Percentiles rank a stretch among this genome's conserved stretches.
These are phyloP conservation scores for Rhyzopertha dominica DNA, from an alignment of 1,140 invertebrate species.

Conservation along the genomic window DNA sequence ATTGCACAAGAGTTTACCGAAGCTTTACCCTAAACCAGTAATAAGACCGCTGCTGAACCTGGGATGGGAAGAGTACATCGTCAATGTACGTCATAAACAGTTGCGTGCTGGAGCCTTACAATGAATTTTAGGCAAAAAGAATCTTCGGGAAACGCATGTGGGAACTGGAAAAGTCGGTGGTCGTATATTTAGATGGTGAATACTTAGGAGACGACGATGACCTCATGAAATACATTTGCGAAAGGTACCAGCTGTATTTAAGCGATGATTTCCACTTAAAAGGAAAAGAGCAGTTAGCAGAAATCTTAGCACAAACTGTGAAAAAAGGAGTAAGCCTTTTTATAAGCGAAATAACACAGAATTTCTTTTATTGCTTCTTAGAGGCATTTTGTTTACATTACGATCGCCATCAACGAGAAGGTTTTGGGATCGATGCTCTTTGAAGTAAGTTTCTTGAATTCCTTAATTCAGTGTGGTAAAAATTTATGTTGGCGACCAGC, in stretches of 20 bases:
- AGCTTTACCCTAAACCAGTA: constrained; percentile 26
- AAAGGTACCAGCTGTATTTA: constrained; percentile 44
- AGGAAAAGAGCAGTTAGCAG: constrained; percentile 40
- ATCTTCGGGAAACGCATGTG: constrained; percentile 23
- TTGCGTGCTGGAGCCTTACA: background rate
- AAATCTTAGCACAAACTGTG: constrained; percentile 26
- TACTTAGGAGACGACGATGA: constrained; percentile 47
- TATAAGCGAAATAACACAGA: constrained; percentile 39
- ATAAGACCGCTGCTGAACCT: constrained; percentile 36
- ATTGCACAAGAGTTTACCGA: constrained; percentile 28
- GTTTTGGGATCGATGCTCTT: constrained; percentile 48
- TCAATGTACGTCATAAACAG: constrained; percentile 23
- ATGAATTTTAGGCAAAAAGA: constrained; percentile 16
- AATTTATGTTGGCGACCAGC: too few relatives aligned
- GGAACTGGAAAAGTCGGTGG: constrained; percentile 37
- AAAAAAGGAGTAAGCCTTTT: constrained; percentile 23
- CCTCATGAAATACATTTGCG: constrained; percentile 42
- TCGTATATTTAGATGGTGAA: constrained; percentile 45
- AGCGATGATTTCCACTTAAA: constrained; percentile 45
- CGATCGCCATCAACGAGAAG: constrained; percentile 44
- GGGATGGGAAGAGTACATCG: constrained; percentile 35
- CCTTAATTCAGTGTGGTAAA: too few relatives aligned
- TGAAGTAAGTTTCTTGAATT: too few relatives aligned
- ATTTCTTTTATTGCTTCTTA: constrained; percentile 37
- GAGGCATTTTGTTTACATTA: constrained; percentile 49